Percentiles rank a stretch among this genome's conserved stretches.
Conservation (phyloP, 2,113 vertebrate species). For the Eleginops maclovinus region DNA sequence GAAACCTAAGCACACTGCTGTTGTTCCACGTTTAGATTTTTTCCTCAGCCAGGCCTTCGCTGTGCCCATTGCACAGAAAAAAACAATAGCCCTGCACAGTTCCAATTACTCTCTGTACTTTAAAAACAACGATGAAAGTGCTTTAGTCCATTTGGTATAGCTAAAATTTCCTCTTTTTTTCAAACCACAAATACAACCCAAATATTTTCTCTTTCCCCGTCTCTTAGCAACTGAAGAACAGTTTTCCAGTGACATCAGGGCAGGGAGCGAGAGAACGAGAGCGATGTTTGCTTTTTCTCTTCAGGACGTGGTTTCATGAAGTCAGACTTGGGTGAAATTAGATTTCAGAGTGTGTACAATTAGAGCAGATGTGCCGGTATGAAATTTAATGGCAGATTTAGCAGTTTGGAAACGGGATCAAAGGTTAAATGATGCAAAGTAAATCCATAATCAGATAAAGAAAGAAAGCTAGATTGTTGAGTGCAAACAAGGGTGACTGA, state of each 20-base stretch:
- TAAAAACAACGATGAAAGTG: slow-evolving; percentile 71
- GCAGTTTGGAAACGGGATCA: neutral
- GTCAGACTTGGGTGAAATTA: slow-evolving; percentile 66
- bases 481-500: slow-evolving; percentile 23
- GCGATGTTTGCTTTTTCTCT: slow-evolving; percentile 38
- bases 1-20: slow-evolving; percentile 54
- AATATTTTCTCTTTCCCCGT: slow-evolving; percentile 82
- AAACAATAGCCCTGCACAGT: slow-evolving; percentile 54
- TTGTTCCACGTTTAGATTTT: slow-evolving; percentile 38
- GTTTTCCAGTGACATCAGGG: slow-evolving; percentile 84
- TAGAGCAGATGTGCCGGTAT: slow-evolving; percentile 38
- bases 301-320: slow-evolving; percentile 63
- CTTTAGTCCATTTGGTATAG: slow-evolving; percentile 68
- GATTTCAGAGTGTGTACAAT: slow-evolving; percentile 57
- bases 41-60: slow-evolving; percentile 13
- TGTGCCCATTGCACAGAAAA: slow-evolving; percentile 32
- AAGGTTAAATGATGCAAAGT: slow-evolving; percentile 29
- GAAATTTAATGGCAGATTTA: slow-evolving; percentile 10
- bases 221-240: slow-evolving; percentile 84
- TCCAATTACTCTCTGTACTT: slow-evolving; percentile 56
- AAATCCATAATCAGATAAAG: slow-evolving; percentile 12
- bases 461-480: neutral
- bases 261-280: slow-evolving; percentile 57
- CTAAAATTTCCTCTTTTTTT: slow-evolving; percentile 69
- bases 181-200: slow-evolving; percentile 74